phyloP scores from a whole-genome alignment of 2,888 invertebrate species.

The Lycaena phlaeas region DNA sequence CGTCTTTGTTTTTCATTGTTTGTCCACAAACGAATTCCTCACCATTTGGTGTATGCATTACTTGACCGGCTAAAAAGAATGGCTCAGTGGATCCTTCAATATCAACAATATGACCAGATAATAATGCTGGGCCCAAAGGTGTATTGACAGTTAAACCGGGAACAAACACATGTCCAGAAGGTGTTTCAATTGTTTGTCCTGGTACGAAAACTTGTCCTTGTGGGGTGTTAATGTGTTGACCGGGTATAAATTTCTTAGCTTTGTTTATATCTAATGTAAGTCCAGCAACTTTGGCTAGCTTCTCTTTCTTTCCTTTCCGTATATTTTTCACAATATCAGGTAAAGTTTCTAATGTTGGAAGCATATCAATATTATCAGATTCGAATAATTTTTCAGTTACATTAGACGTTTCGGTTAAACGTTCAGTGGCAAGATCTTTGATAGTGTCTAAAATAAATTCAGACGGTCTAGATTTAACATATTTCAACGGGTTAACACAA shows the following conservation, averaged over 20 bases:
- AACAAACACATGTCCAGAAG: conserved; percentile 78
- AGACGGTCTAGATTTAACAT: conserved; percentile 66
- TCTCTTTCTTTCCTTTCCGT: conserved; percentile 70
- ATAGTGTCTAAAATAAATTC: conserved; percentile 56
- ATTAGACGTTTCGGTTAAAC: conserved; percentile 73
- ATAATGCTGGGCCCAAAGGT: conserved; percentile 77
- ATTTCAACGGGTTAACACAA: conserved; percentile 75
- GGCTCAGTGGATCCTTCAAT: conserved; percentile 72
- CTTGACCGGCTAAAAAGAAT: conserved; percentile 81
- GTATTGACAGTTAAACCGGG: conserved; percentile 82
- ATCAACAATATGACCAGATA: conserved; percentile 81
- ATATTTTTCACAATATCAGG: conserved; percentile 76
- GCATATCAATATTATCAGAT: conserved; percentile 65
- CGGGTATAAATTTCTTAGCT: conserved; percentile 79
- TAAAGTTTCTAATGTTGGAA: conserved; percentile 77
- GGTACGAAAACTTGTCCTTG: conserved; percentile 81
- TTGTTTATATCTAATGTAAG: conserved; percentile 77
- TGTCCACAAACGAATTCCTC: conserved; percentile 78
- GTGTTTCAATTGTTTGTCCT: conserved; percentile 81
- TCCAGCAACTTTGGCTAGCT: conserved; percentile 76
- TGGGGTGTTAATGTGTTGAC: conserved; percentile 80
- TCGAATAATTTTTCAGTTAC: conserved; percentile 73
- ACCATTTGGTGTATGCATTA: conserved; percentile 70
- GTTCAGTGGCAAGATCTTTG: conserved; percentile 68
- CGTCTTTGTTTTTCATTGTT: conserved; percentile 71